phyloP scores from a whole-genome alignment of 2,113 vertebrate species.

The Carassius gibelio region DNA sequence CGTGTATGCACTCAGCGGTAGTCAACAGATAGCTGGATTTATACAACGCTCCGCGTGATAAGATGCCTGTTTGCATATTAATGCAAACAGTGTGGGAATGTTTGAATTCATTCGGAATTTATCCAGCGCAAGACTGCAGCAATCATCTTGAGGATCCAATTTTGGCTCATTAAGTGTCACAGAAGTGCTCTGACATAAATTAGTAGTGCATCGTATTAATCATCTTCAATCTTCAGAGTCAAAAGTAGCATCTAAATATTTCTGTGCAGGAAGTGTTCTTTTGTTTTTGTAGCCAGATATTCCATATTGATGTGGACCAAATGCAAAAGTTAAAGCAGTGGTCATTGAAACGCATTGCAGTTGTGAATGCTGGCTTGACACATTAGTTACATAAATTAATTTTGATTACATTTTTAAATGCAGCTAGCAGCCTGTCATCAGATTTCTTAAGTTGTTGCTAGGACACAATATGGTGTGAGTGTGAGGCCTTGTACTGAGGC shows the following conservation, averaged over 20 bases:
- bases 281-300: background rate
- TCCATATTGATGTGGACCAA: background rate
- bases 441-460: slow-evolving; percentile 64
- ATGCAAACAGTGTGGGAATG: slow-evolving; percentile 26
- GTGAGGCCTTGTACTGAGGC: slow-evolving; percentile 48
- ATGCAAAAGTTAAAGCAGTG: background rate
- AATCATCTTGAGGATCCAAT: slow-evolving; percentile 19
- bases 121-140: background rate
- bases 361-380: background rate
- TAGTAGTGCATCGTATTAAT: background rate
- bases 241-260: background rate
- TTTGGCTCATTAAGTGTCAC: slow-evolving; percentile 28
- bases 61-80: slow-evolving; percentile 29
- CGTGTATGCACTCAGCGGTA: slow-evolving; percentile 4
- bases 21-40: slow-evolving; percentile 20
- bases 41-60: slow-evolving; percentile 6
- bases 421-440: background rate
- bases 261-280: background rate
- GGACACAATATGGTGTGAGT: slow-evolving; percentile 61
- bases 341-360: background rate
- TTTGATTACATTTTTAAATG: background rate
- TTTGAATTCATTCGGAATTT: slow-evolving; percentile 13
- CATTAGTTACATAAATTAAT: background rate
- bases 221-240: slow-evolving; percentile 8
- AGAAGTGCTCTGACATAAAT: slow-evolving; percentile 20